A percentile compares a stretch with the other conserved stretches of the same genome.
Conservation (phyloP, 2,113 vertebrate species). For the Rhombomys opimus region DNA sequence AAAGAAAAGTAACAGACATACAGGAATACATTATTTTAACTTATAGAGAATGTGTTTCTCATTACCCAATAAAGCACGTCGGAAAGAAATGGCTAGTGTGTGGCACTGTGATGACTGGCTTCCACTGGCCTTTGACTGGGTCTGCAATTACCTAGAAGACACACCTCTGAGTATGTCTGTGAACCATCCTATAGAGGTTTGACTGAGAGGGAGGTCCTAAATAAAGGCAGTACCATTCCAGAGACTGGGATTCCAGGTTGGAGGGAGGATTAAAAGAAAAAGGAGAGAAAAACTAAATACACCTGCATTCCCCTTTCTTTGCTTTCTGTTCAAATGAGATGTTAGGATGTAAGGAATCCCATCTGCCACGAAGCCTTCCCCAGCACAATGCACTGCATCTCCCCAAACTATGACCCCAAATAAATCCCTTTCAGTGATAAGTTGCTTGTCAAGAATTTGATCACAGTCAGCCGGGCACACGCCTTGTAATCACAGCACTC, state of each 20-base stretch:
- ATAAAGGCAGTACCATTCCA: background rate
- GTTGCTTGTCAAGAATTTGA: background rate
- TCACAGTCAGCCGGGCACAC: background rate
- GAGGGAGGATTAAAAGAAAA: background rate
- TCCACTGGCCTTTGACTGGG: background rate
- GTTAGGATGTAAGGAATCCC: background rate
- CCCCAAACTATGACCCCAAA: background rate
- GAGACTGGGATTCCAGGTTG: background rate
- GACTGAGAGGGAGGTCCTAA: background rate
- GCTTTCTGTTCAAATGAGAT: background rate
- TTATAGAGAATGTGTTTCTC: fast-evolving
- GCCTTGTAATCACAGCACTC: too few relatives aligned
- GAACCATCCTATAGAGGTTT: background rate
- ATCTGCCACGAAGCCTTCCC: too few relatives aligned
- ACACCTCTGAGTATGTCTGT: background rate
- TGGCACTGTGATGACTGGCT: too few relatives aligned
- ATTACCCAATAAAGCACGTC: fast-evolving
- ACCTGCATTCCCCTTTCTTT: background rate
- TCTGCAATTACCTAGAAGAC: background rate
- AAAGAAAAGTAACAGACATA: background rate
- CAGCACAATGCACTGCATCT: background rate
- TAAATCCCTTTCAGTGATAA: background rate
- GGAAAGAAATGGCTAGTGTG: background rate
- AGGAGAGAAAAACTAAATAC: background rate
- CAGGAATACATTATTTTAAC: background rate